Evolutionary conservation across 2,888 invertebrate species (phyloP), one percentile per base, ranked within the genome.

Genomic region (Leptopilina syphax): DNA sequence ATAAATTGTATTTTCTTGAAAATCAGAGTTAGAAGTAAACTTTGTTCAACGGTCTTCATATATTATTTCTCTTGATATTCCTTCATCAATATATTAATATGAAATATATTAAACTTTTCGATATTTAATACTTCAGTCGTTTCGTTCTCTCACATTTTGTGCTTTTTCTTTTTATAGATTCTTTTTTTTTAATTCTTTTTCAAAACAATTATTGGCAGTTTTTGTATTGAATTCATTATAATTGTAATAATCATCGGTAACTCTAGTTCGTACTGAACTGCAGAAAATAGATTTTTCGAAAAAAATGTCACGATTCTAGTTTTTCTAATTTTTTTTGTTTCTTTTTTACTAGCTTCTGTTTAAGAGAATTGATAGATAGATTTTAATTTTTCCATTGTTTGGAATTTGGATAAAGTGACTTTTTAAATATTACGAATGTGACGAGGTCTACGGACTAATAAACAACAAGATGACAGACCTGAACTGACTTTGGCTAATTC

Each of bases 401-500:
- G 6, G 18, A 18, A 18, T 18, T 18, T 47, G 9, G n/a, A 65
- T 47, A 34, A 66, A 10, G 9, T 67, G 54, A 41, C n/a, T 18
- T n/a, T 80, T 91, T 91, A 92, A 85, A 92, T 91, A 84, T 88
- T 91, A 83, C 91, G 91, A 86, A 92, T 91, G 78, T 91, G 90
- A 79, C 91, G 87, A 27, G 92, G 91, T 89, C 88, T 88, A 80
- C 91, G 90, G 50, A 98, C 94, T 88, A 98, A 93, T 81, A 98
- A 93, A 89, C 96, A 96, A 90, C 96, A 95, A 67, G 97, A 96
- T 80, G 96, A 95, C 82, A 98, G 93, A 68, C 96, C 96, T 80
- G 95, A 95, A 70, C 96, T 95, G 70, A 95, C 94, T 92, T 96
- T 96, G 65, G 96, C 94, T 85, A 98, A 93, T 92, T 98, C 96